A percentile compares a stretch with the other conserved stretches of the same genome.
phyloP scores from a whole-genome alignment of 1,140 invertebrate species.

The Tetragonula clypearis region DNA sequence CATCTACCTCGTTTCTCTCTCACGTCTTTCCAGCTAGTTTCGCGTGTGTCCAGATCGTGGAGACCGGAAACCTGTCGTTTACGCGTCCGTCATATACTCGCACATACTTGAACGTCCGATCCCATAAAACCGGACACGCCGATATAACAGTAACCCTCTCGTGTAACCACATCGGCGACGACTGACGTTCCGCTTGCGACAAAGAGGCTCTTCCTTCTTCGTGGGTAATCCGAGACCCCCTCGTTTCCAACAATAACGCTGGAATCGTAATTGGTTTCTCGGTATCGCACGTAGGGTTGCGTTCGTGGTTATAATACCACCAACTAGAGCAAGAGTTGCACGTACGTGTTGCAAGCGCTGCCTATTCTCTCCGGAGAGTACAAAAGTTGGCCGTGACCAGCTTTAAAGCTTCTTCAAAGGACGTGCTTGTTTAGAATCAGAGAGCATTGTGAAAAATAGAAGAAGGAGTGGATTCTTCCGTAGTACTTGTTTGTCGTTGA shows the following conservation, averaged over 20 bases:
- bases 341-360: not conserved
- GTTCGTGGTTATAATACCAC: conserved; percentile 24
- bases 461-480: not conserved
- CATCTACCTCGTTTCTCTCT: conserved; percentile 45
- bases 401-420: not conserved
- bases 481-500: not conserved
- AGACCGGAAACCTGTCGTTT: conserved; percentile 64
- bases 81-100: conserved; percentile 45
- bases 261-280: conserved; percentile 64
- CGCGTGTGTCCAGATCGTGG: conserved; percentile 42
- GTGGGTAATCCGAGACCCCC: conserved; percentile 47
- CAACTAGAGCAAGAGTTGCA: conserved; percentile 1
- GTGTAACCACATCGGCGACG: conserved; percentile 25
- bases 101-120: not conserved
- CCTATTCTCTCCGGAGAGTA: not conserved
- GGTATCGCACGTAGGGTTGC: conserved; percentile 42
- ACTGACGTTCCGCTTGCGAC: conserved; percentile 43
- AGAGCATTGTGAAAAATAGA: not conserved
- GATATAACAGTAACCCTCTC: conserved; percentile 52
- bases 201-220: conserved; percentile 13
- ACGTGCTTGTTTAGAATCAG: not conserved
- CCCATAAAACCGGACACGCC: conserved; percentile 47
- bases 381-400: not conserved
- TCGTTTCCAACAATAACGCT: conserved; percentile 53
- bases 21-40: conserved; percentile 22